Base-by-base conservation (phyloP, 2,888 invertebrate species). In the Scotopteryx bipunctaria region DNA sequence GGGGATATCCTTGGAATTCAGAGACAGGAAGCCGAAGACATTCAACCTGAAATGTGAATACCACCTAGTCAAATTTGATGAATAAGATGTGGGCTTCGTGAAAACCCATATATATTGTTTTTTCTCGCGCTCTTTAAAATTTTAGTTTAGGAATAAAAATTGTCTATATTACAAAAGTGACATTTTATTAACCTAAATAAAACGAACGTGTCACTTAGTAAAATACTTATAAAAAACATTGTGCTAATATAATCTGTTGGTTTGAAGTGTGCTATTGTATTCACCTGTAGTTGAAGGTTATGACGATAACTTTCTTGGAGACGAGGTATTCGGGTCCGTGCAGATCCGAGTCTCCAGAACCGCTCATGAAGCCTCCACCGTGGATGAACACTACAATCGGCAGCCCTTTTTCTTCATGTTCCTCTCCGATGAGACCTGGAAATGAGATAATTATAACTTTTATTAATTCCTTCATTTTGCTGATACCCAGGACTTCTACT, bases 231-330 rank as follows among this genome's bases (percentile, higher is more conserved):
- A 23, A 23, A 8, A 23, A 0, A 21, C 6, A 21, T 8, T 5
- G 8, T 23, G 23, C 23, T 8, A 8, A 23, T 1, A 23, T 1
- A 23, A 23, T 4, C 4, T 9, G 6, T 27, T 9, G 5, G 11
- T 4, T n/a, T n/a, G n/a, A 9, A 11, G 11, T 9, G 4, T 8
- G 15, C 14, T 16, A n/a, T n/a, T 8, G 8, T 14, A 32, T 14
- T 32, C 32, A 48, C 89, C 88, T 84, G 66, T 89, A 90, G 55
- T 89, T 90, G 48, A 90, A 90, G 0, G 89, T 90, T 57, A 90
- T 76, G 49, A 90, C 85, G 35, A 90, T 76, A 13, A 88, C 71
- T 1, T 77, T 77, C 50, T 76, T 77, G 54, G 57, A 64, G 59
- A 90, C 76, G 27, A 90, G 67, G 49, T 82, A 81, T 55, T 88